Base-by-base conservation (phyloP, 2,888 invertebrate species). In the Gasteruption jaculator region DNA sequence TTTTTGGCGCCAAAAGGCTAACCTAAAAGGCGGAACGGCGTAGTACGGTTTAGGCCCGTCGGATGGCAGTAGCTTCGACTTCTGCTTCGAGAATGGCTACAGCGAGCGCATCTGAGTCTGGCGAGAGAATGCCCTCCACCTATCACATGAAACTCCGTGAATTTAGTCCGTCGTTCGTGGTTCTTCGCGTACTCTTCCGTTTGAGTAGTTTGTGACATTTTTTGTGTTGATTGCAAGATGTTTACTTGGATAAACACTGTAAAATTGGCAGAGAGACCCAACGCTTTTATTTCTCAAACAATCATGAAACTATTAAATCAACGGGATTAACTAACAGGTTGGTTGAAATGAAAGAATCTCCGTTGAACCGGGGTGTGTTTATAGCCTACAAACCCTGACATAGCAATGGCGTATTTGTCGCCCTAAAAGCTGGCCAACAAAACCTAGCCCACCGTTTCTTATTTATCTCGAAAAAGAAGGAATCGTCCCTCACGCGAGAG, bases 201-300 rank as follows among this genome's bases (percentile, higher is more conserved):
- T 63, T 53, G 56, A 53, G 57, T 60, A 57, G 63, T 60, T 63
- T 63, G 60, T 65, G 66, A 65, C 64, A 65, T 64, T 74, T 73
- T 73, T 74, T 74, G 70, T 71, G 69, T 73, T 74, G 56, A 63
- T 65, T 71, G 61, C 70, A 69, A 71, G 68, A 74, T 74, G 73
- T 74, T 74, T 71, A 73, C 73, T 70, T 71, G 71, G 68, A 63
- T 71, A 69, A 65, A 63, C 65, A 68, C 71, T 71, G 67, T 63
- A 67, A 68, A 63, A 63, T 57, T 59, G 43, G 53, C 56, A 57
- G 57, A 57, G 52, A 55, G 56, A 54, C 56, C 53, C 54, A 56
- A 59, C 40, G 54, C 53, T 60, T 56, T 58, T 59, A 61, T 58
- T 59, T 58, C 57, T 53, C 50, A 59, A 53, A 56, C 53, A 54